phyloP scores from a whole-genome alignment of 2,888 invertebrate genomes.

The Ischnus inquisitorius region DNA sequence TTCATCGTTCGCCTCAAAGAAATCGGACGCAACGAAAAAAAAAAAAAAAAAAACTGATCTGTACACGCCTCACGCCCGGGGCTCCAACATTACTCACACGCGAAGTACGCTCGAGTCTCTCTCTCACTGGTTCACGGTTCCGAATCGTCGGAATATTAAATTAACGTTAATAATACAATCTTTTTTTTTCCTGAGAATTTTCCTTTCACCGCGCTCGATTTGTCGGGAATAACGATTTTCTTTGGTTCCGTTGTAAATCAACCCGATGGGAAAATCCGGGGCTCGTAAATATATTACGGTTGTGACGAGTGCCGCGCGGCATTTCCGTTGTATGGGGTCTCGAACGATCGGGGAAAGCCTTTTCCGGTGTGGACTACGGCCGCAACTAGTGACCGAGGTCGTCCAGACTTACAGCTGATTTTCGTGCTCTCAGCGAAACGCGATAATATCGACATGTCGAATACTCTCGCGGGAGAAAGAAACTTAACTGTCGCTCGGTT shows the following conservation, averaged over 20 bases:
- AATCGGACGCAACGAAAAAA: slow-evolving; percentile 28
- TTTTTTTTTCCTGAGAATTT: background rate
- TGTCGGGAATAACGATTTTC: background rate
- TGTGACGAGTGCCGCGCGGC: background rate
- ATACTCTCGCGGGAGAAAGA: background rate
- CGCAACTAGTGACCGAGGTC: background rate
- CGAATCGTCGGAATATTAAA: background rate
- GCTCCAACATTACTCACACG: slow-evolving; percentile 24
- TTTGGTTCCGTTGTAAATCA: background rate
- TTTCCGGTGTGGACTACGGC: slow-evolving; percentile 13
- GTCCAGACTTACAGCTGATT: slow-evolving; percentile 22
- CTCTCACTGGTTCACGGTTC: background rate
- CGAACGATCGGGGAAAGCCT: background rate
- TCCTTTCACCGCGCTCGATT: slow-evolving; percentile 9
- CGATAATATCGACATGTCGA: background rate
- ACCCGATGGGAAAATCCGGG: slow-evolving; percentile 23
- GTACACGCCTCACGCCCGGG: slow-evolving; percentile 53
- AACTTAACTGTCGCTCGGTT: background rate
- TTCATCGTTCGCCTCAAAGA: slow-evolving; percentile 44
- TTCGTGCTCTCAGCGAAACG: slow-evolving; percentile 4
- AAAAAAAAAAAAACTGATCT: slow-evolving; percentile 38
- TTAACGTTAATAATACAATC: background rate
- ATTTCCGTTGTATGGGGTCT: background rate
- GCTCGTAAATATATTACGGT: slow-evolving; percentile 23
- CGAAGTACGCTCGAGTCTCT: slow-evolving; percentile 18